phyloP scores from a whole-genome alignment of 2,888 invertebrate genomes.

The Amblyjoppa fuscipennis region DNA sequence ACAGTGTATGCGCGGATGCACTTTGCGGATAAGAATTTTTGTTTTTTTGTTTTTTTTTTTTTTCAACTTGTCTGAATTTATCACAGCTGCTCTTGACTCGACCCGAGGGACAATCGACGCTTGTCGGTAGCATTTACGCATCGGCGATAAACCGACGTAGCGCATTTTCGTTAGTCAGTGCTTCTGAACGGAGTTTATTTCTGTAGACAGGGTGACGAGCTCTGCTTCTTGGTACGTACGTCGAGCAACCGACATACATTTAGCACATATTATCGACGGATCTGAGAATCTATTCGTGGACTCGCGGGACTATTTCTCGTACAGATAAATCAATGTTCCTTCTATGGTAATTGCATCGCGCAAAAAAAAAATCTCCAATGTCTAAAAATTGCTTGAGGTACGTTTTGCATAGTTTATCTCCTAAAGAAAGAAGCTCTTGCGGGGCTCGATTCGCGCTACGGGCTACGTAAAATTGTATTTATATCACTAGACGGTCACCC shows the following conservation, averaged over 20 bases:
- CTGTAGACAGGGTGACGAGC: constrained; percentile 29
- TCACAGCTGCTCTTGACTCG: constrained; percentile 73
- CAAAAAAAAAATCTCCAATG: background rate
- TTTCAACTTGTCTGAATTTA: constrained; percentile 69
- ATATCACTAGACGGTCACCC: too few species aligned
- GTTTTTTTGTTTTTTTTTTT: background rate
- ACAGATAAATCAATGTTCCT: background rate
- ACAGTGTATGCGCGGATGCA: constrained; percentile 5
- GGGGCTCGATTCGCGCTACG: background rate
- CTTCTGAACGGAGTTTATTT: constrained; percentile 62
- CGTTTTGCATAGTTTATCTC: too few species aligned
- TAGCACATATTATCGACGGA: background rate
- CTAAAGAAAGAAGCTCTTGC: background rate
- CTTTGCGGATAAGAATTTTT: constrained; percentile 13
- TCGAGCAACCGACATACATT: constrained; percentile 3
- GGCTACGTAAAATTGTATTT: too few species aligned
- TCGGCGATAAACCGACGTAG: constrained; percentile 71
- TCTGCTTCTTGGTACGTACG: constrained; percentile 2
- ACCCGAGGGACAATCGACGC: constrained; percentile 73
- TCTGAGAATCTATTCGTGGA: constrained; percentile 2
- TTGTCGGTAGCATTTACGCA: constrained; percentile 72
- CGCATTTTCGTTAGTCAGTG: constrained; percentile 51
- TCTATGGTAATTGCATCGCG: background rate
- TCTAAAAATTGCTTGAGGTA: background rate
- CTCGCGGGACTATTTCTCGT: background rate